Conservation (phyloP, 1,140 invertebrate genomes). For the Zaprionus capensis region DNA sequence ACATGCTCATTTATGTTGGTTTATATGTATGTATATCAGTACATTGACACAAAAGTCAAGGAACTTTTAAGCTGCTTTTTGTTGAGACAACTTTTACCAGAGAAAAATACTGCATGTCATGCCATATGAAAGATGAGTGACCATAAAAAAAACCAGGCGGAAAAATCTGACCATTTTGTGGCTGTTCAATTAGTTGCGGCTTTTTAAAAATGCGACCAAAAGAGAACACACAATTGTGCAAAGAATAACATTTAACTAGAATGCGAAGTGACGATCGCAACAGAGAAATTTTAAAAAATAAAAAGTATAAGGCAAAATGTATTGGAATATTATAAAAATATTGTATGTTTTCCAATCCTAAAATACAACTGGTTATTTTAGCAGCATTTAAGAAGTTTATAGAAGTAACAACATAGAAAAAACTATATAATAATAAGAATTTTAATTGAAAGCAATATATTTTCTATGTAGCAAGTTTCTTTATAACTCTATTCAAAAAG, state of each 20-base stretch:
- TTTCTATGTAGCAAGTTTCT: not conserved
- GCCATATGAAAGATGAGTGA: conserved; percentile 64
- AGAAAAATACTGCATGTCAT: conserved; percentile 58
- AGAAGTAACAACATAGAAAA: too few species aligned
- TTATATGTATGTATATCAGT: conserved; percentile 30
- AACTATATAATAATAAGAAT: too few species aligned
- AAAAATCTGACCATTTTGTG: conserved; percentile 56
- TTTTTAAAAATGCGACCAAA: conserved; percentile 34
- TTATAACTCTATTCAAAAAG: not conserved
- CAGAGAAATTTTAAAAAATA: not conserved
- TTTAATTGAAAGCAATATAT: not conserved
- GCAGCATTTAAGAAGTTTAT: too few species aligned
- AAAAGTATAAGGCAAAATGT: too few species aligned
- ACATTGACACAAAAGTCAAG: conserved; percentile 61
- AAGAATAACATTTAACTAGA: conserved; percentile 20
- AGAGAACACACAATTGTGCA: conserved; percentile 17
- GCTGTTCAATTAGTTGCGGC: conserved; percentile 47
- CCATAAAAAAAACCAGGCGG: conserved; percentile 32
- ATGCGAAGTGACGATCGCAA: not conserved
- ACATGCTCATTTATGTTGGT: conserved; percentile 10
- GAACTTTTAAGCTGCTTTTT: conserved; percentile 73
- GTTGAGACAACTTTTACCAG: conserved; percentile 62
- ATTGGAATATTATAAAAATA: too few species aligned
- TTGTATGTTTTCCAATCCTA: too few species aligned
- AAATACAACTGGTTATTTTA: too few species aligned